These are phyloP conservation scores for Toxotes chatareus DNA, from an alignment of 2,113 vertebrate genomes.

Conservation along the genomic window DNA sequence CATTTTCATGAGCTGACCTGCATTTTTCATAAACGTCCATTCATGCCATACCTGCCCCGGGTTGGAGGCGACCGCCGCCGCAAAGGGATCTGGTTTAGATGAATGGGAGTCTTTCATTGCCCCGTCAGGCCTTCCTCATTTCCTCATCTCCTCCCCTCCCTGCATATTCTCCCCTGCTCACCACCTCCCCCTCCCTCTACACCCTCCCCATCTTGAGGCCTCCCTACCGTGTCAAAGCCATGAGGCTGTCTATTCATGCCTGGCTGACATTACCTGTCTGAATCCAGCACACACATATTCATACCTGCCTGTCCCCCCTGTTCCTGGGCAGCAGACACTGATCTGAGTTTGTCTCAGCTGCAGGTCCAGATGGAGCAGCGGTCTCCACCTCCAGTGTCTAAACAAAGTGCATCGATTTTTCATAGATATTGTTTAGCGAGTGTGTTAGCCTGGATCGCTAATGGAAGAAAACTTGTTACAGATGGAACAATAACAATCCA, in stretches of 20 bases:
- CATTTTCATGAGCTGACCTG: slow-evolving; percentile 48
- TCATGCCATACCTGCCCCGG: slow-evolving; percentile 72
- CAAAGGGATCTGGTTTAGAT: slow-evolving; percentile 69
- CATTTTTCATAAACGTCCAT: slow-evolving; percentile 74
- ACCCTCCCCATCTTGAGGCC: slow-evolving; percentile 58
- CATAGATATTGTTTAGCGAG: neutral
- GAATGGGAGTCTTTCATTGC: slow-evolving; percentile 84
- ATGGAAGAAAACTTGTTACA: too few relatives aligned
- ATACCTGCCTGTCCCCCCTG: slow-evolving; percentile 27
- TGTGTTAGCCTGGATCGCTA: too few relatives aligned
- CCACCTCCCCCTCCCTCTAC: slow-evolving; percentile 56
- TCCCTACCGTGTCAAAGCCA: slow-evolving; percentile 59
- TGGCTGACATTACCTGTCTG: slow-evolving; percentile 69
- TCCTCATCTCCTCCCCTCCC: slow-evolving; percentile 60
- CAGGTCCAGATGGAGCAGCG: slow-evolving; percentile 12
- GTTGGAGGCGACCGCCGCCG: slow-evolving; percentile 65
- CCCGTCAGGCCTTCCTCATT: slow-evolving; percentile 64
- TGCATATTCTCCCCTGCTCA: slow-evolving; percentile 42
- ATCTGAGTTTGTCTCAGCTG: slow-evolving; percentile 18
- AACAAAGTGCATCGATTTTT: neutral
- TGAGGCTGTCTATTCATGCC: slow-evolving; percentile 80
- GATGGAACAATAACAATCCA: too few relatives aligned
- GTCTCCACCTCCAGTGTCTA: too few relatives aligned
- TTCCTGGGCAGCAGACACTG: slow-evolving; percentile 23
- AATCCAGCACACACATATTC: slow-evolving; percentile 32